Evolutionary conservation across 1,140 invertebrate species (phyloP), one percentile per base, ranked within the genome.

Genomic region (Penaeus indicus): DNA sequence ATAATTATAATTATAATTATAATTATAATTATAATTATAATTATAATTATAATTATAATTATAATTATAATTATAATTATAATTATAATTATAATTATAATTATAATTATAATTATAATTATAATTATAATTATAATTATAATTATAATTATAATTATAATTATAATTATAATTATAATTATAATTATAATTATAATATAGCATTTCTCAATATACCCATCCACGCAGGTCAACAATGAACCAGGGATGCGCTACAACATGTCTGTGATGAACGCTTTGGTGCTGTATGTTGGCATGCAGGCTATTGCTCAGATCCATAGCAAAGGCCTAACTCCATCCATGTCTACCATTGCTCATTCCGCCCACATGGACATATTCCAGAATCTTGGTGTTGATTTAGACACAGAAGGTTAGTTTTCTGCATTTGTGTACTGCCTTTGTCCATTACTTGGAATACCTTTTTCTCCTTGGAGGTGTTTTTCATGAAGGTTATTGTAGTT

Each of bases 351-450:
- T 88, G 97, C 97, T 11, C 98, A 99, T 92, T 98, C 98, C 32
- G 96, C 98, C 0, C 98, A 99, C 92, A 99, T 99, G 98, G 99
- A 99, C 92, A 99, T 99, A 88, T 99, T 99, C 94, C 98, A 99
- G 93, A 99, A 99, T 94, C 94, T 99, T 89, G 97, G 97, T 22
- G 98, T 99, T 5, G 97, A 99, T 93, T 95, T 99, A 61, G 98
- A 99, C 92, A 99, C 97, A 21, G 98, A 99, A 94, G 98, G 98
- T 93, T 90, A 91, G 86, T 88, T 85, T 25, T 79, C 25, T 69
- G 84, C 38, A 38, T 54, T 25, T 25, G 16, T 64, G 47, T 78
- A 61, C 25, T n/a, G n/a, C n/a, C n/a, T n/a, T n/a, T n/a, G n/a
- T 47, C 75, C 77, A 79, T 69, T 54, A 54, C 11, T 10, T 54